A percentile compares a stretch with the other conserved stretches of the same genome.
phyloP scores from a whole-genome alignment of 1,140 invertebrate species.

The Drosophila arizonae region DNA sequence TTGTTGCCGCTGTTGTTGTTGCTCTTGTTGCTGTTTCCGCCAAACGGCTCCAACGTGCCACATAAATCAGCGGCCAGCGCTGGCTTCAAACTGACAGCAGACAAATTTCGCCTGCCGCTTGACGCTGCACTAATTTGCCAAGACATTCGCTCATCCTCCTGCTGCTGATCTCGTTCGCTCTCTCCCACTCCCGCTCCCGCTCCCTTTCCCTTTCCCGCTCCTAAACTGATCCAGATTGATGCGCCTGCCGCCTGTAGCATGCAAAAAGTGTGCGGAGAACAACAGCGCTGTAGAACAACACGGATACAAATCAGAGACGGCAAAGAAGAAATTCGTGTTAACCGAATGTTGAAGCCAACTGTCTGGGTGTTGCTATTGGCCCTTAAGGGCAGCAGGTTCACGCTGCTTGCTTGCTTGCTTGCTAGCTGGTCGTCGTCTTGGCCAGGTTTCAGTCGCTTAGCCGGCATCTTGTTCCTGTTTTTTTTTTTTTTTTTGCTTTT shows the following conservation, averaged over 20 bases:
- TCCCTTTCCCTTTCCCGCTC: conserved; percentile 24
- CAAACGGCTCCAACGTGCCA: conserved; percentile 43
- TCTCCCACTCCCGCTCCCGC: background rate
- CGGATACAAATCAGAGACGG: conserved; percentile 65
- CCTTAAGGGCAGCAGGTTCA: conserved; percentile 52
- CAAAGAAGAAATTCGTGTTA: conserved; percentile 68
- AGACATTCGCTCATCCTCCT: conserved; percentile 75
- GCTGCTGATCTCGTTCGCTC: conserved; percentile 23
- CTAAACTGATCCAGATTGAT: conserved; percentile 69
- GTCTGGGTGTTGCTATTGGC: conserved; percentile 58
- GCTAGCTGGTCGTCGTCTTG: background rate
- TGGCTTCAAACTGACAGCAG: conserved; percentile 74
- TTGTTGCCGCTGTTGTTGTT: no score
- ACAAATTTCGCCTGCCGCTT: conserved; percentile 74
- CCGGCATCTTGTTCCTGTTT: conserved; percentile 29
- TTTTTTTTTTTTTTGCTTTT: conserved; percentile 27
- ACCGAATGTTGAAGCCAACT: conserved; percentile 76
- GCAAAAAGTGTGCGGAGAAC: conserved; percentile 36
- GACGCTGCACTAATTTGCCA: conserved; percentile 77
- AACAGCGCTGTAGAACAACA: conserved; percentile 8
- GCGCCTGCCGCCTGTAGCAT: conserved; percentile 63
- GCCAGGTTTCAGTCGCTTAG: conserved; percentile 6
- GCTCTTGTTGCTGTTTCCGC: background rate
- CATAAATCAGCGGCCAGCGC: conserved; percentile 72
- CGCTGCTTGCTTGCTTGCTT: background rate